phyloP scores from a whole-genome alignment of 2,888 invertebrate species.

The Chloroclysta siterata region DNA sequence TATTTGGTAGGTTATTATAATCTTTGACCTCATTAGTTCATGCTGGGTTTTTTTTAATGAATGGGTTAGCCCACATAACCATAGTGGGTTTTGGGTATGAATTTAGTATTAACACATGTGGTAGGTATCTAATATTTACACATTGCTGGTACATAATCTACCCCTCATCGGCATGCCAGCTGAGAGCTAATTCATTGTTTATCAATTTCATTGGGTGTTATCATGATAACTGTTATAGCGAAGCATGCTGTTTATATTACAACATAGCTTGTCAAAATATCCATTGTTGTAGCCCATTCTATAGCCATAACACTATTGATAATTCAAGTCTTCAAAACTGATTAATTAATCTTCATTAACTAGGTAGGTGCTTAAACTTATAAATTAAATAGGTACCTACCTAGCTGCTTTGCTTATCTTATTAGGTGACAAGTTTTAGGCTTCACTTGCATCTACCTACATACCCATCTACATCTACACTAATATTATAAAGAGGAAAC shows the following conservation, averaged over 20 bases:
- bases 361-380: too few species aligned
- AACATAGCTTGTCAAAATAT: constrained; percentile 13
- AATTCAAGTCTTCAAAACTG: constrained; percentile 3
- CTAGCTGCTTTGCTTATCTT: too few species aligned
- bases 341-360: background rate
- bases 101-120: background rate
- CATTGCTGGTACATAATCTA: background rate
- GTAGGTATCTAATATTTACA: background rate
- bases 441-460: too few species aligned
- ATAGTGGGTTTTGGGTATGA: background rate
- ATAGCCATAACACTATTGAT: constrained; percentile 8
- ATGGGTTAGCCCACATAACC: background rate
- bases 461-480: too few species aligned
- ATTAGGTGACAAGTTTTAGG: too few species aligned
- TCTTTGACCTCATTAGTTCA: background rate
- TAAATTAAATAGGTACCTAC: too few species aligned
- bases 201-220: constrained; percentile 3
- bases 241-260: constrained; percentile 4
- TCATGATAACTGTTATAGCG: background rate
- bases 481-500: too few species aligned
- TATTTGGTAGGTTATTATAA: background rate
- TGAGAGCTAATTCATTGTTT: background rate
- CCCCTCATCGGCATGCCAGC: background rate
- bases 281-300: constrained; percentile 6
- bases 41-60: background rate